Evolutionary conservation across 1,140 invertebrate genomes (phyloP).

Genomic region (Glomeris maerens): DNA sequence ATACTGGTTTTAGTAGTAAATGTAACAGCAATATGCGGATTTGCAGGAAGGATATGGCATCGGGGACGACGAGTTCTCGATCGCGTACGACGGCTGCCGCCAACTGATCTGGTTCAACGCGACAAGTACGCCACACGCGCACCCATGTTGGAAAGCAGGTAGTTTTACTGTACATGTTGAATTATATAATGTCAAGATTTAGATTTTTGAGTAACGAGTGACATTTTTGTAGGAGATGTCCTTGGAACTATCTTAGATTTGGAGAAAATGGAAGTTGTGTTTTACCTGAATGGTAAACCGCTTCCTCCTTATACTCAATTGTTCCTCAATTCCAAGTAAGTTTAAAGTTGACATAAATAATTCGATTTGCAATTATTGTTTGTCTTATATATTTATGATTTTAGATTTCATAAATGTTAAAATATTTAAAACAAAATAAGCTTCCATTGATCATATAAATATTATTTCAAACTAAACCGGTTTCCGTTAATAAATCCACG

Average conservation of each 20-base stretch:
- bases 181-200: no score
- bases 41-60: constrained; percentile 84
- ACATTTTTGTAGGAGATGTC: constrained; percentile 48
- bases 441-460: no score
- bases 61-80: constrained; percentile 76
- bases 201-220: constrained; percentile 5
- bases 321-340: constrained; percentile 61
- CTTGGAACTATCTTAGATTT: constrained; percentile 69
- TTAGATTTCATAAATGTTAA: no score
- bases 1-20: neutral
- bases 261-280: constrained; percentile 51
- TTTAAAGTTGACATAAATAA: no score
- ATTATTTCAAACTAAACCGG: no score
- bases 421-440: no score
- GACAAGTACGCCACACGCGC: constrained; percentile 45
- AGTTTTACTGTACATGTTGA: no score
- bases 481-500: no score
- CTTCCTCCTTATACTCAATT: constrained; percentile 53
- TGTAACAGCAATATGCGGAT: constrained; percentile 11
- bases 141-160: constrained; percentile 59
- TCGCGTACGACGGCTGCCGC: constrained; percentile 84
- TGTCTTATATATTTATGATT: constrained; percentile 5
- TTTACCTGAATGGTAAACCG: constrained; percentile 65
- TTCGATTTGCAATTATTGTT: constrained; percentile 3
- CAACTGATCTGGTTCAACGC: constrained; percentile 69